phyloP scores from a whole-genome alignment of 2,113 vertebrate genomes.

The Acrocephalus arundinaceus region DNA sequence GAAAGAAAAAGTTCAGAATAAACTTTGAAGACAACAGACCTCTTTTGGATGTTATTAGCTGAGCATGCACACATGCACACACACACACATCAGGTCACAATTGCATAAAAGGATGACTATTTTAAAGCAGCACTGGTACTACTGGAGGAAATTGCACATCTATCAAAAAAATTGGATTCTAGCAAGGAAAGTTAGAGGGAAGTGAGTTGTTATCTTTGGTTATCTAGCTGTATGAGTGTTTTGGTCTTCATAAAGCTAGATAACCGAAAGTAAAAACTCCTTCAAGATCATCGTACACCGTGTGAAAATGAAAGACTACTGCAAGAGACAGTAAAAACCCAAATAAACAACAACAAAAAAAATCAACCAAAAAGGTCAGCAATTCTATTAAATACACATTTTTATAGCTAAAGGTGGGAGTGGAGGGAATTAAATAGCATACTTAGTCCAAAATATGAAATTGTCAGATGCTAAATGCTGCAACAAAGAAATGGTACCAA shows the following conservation, averaged over 20 bases:
- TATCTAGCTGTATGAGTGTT: conserved; percentile 99
- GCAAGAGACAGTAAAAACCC: conserved; percentile 60
- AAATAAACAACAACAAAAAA: neutral
- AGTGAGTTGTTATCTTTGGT: conserved; percentile 99
- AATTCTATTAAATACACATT: conserved; percentile 67
- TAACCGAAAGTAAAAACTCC: conserved; percentile 99
- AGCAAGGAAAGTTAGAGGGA: conserved; percentile 66
- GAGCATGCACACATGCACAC: neutral
- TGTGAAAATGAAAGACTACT: conserved; percentile 66
- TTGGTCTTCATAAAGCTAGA: conserved; percentile 99
- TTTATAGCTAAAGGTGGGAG: conserved; percentile 34
- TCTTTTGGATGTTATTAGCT: conserved; percentile 66
- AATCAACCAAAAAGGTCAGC: conserved; percentile 51
- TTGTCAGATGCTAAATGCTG: conserved; percentile 20
- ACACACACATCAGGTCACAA: conserved; percentile 40
- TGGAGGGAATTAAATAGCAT: conserved; percentile 23
- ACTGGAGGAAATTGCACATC: conserved; percentile 39
- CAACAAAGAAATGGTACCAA: conserved; percentile 27
- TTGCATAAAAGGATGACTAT: conserved; percentile 51
- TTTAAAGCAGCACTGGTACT: conserved; percentile 10
- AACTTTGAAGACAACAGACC: conserved; percentile 77
- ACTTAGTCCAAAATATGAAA: conserved; percentile 3
- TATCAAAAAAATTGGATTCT: conserved; percentile 31
- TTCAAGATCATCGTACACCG: conserved; percentile 86
- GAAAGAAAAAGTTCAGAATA: conserved; percentile 77